phyloP scores from a whole-genome alignment of 2,113 vertebrate species.

The Stigmatopora argus region DNA sequence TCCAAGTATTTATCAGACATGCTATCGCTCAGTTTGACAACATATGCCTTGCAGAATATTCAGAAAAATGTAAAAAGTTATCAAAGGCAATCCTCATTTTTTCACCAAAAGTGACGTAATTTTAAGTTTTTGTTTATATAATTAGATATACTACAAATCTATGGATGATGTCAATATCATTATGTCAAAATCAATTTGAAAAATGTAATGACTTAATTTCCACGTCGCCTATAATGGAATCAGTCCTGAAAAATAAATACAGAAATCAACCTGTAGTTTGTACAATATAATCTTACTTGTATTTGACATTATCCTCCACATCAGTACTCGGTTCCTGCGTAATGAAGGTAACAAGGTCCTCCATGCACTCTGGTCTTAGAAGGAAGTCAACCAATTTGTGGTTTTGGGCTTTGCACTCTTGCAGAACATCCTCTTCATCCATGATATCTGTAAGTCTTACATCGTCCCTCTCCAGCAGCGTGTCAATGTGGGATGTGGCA shows the following conservation, averaged over 20 bases:
- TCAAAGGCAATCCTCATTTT: no score
- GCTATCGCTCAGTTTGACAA: no score
- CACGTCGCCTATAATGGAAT: neutral
- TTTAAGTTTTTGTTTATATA: no score
- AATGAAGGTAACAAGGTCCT: conserved; percentile 92
- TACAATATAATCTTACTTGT: conserved; percentile 78
- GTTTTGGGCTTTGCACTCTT: conserved; percentile 98
- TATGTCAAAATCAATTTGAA: no score
- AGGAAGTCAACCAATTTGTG: conserved; percentile 97
- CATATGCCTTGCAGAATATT: no score
- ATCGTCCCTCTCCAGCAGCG: conserved; percentile 95
- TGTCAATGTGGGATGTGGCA: conserved; percentile 98
- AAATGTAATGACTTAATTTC: no score
- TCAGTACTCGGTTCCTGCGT: conserved; percentile 90
- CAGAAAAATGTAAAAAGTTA: no score
- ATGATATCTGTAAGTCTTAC: conserved; percentile 93
- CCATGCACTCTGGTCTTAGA: conserved; percentile 90
- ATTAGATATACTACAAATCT: no score
- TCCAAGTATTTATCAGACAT: no score
- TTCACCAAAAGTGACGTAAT: no score
- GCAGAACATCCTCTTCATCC: conserved; percentile 97
- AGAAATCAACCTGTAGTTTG: neutral
- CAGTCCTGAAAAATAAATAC: neutral
- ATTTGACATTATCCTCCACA: conserved; percentile 95
- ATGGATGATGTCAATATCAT: no score